Evolutionary conservation across 1,140 invertebrate species (phyloP).

Genomic region (Drosophila orena): DNA sequence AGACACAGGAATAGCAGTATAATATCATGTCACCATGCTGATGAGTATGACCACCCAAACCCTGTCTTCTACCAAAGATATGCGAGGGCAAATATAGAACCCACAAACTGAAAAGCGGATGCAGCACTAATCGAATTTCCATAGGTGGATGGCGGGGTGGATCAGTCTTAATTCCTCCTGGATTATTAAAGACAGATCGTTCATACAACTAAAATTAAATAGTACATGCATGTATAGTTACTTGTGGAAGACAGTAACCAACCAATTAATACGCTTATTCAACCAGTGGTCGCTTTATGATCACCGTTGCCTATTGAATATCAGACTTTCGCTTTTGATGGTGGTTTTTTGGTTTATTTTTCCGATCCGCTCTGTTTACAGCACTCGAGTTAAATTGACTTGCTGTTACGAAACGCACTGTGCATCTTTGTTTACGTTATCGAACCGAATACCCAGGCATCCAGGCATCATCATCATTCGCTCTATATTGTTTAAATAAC

Average conservation of each 20-base stretch:
- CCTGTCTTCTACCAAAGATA: background rate
- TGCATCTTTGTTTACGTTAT: constrained; percentile 19
- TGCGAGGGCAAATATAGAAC: constrained; percentile 16
- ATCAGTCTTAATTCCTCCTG: no score
- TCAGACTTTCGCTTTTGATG: constrained; percentile 24
- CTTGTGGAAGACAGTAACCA: no score
- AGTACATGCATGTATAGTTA: no score
- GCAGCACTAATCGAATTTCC: constrained; percentile 44
- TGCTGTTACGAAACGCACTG: constrained; percentile 39
- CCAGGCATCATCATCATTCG: constrained; percentile 9
- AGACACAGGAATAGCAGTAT: constrained; percentile 36
- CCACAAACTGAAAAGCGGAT: constrained; percentile 22
- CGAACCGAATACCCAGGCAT: background rate
- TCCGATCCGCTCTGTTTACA: constrained; percentile 22
- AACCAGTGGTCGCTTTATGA: background rate
- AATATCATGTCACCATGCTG: constrained; percentile 43
- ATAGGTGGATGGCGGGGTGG: constrained; percentile 4
- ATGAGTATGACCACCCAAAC: constrained; percentile 23
- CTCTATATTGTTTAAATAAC: constrained; percentile 36
- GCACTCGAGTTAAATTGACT: constrained; percentile 21
- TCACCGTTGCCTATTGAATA: constrained; percentile 8
- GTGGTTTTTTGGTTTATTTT: background rate
- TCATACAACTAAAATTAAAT: no score
- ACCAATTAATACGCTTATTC: background rate
- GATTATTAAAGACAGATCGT: background rate